Percentiles rank a stretch among this genome's conserved stretches.
phyloP scores from a whole-genome alignment of 2,888 invertebrate species.

The Tricholauxania praeusta region DNA sequence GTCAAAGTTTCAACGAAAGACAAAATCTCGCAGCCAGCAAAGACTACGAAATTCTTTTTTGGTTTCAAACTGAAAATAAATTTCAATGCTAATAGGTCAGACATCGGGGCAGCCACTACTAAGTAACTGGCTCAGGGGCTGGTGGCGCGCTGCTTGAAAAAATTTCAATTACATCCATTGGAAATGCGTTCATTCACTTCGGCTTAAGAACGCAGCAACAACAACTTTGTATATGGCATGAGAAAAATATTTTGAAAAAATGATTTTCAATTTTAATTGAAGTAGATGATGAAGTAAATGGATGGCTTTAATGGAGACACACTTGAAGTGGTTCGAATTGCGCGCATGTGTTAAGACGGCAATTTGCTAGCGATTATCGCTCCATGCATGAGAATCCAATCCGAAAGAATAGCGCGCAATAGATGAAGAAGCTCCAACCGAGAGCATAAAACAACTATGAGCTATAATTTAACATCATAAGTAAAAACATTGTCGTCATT shows the following conservation, averaged over 20 bases:
- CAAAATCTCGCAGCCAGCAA: too few relatives aligned
- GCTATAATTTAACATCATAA: not conserved
- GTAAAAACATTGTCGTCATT: not conserved
- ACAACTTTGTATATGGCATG: not conserved
- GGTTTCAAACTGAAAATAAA: not conserved
- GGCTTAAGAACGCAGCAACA: not conserved
- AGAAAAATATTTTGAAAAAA: constrained; percentile 25
- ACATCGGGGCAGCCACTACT: constrained; percentile 17
- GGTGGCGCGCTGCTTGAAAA: too few relatives aligned
- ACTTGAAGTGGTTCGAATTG: constrained; percentile 6
- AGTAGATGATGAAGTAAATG: not conserved
- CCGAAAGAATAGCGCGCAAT: not conserved
- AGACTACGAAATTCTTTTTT: too few relatives aligned
- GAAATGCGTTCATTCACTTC: not conserved
- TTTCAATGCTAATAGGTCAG: constrained; percentile 28
- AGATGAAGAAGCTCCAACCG: not conserved
- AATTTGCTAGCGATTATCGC: constrained; percentile 42
- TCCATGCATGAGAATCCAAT: not conserved
- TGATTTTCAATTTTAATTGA: constrained; percentile 17
- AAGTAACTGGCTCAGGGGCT: too few relatives aligned
- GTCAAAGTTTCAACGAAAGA: too few relatives aligned
- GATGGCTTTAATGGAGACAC: too few relatives aligned
- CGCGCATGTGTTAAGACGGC: constrained; percentile 31
- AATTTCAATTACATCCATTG: not conserved
- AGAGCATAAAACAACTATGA: not conserved